Evolutionary conservation across 1,140 invertebrate genomes (phyloP), one percentile per base, ranked within the genome.

Genomic region (Bombus affinis): DNA sequence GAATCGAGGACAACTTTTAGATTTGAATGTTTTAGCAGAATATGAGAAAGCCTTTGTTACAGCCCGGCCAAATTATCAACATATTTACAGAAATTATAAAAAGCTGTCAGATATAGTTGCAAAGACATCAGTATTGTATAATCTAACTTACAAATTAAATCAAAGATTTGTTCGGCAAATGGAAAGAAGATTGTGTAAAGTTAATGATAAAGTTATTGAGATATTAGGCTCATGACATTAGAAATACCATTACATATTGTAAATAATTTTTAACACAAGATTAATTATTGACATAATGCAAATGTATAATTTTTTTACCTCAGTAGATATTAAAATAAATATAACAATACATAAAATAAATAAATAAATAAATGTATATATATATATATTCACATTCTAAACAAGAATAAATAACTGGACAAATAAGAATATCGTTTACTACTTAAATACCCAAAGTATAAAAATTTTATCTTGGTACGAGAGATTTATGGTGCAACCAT

Each of bases 61-160:
- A 35, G 66, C 65, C 15, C 83, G 86, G 6, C 94, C 93, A 12
- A 86, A 93, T 86, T 94, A 93, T 75, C 86, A 91, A 76, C 22
- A 89, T 2, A 91, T 94, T n/a, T 84, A 76, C 57, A 86, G 86
- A 39, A 93, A 92, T 65, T 85, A 84, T 22, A 82, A 91, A 44
- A 90, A 90, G 59, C 73, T 94, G 12, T 44, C 76, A 6, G 83
- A 89, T 9, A 22, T 86, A 0, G 77, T 91, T 44, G 39, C 82
- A 15, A 91, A 91, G 86, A 70, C 91, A n/a, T 75, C 73, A 12
- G 44, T 65, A 1, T 76, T 93, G 28, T 85, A 88, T 81, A 66
- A 71, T 12, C 44, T 89, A 28, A 62, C 89, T 9, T 68, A 86
- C 18, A 86, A 84, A 53, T 76, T 91, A 32, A 79, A 91, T 80